Evolutionary conservation across 2,888 invertebrate species (phyloP).

Genomic region (Temnothorax ravouxi): DNA sequence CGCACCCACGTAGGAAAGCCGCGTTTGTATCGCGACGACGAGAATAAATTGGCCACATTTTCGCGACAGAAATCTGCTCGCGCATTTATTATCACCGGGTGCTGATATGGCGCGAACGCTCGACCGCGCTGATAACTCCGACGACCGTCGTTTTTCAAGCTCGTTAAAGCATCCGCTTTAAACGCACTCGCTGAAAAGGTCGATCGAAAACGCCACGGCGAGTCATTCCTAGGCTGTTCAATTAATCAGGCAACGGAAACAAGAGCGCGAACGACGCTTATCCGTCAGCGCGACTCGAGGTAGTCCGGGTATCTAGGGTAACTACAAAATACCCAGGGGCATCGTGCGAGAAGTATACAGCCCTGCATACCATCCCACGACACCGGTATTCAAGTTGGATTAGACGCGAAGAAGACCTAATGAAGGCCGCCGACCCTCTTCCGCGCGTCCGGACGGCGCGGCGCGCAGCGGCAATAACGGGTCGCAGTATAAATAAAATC

Average conservation of each 20-base stretch:
- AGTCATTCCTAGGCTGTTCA: slow-evolving; percentile 2
- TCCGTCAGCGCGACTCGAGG: slow-evolving; percentile 65
- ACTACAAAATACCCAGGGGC: slow-evolving; percentile 68
- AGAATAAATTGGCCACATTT: slow-evolving; percentile 46
- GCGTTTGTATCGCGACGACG: slow-evolving; percentile 24
- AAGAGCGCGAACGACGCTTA: slow-evolving; percentile 68
- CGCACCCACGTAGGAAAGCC: slow-evolving; percentile 6
- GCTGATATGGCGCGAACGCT: slow-evolving; percentile 24
- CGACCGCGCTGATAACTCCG: slow-evolving; percentile 24
- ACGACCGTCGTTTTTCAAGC: not conserved
- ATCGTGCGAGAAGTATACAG: slow-evolving; percentile 47
- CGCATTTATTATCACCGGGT: slow-evolving; percentile 34
- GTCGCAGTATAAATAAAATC: slow-evolving; percentile 57
- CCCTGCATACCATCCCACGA: slow-evolving; percentile 61
- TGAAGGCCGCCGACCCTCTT: slow-evolving; percentile 70
- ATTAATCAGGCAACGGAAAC: slow-evolving; percentile 34
- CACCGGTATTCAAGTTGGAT: slow-evolving; percentile 75
- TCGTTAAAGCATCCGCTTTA: not conserved
- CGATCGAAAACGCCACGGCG: slow-evolving; percentile 34
- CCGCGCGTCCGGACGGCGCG: slow-evolving; percentile 48
- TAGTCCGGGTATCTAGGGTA: slow-evolving; percentile 52
- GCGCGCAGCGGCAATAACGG: slow-evolving; percentile 59
- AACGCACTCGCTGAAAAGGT: not conserved
- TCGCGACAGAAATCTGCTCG: slow-evolving; percentile 43
- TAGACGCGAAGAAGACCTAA: slow-evolving; percentile 79